Conservation (phyloP, 2,888 invertebrate species). For the Hylaea fasciaria region DNA sequence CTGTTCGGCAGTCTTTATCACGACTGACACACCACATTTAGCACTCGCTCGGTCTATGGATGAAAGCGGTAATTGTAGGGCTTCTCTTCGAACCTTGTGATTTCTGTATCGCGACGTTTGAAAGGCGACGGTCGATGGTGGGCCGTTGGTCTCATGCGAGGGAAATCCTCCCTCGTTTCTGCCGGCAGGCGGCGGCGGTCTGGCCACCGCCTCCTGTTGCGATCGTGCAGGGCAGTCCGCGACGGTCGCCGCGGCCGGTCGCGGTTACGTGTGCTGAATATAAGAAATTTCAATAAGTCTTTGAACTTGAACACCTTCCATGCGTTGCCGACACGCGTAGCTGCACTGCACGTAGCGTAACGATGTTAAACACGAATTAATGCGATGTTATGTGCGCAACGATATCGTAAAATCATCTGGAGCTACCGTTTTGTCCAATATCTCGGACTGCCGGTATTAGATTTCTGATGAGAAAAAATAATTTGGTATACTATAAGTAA, state of each 20-base stretch:
- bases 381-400: slow-evolving; percentile 31
- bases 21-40: slow-evolving; percentile 13
- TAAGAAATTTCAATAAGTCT: slow-evolving; percentile 49
- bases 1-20: slow-evolving; percentile 23
- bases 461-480: too few relatives aligned
- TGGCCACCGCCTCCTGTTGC: slow-evolving; percentile 66
- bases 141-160: slow-evolving; percentile 42
- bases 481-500: too few relatives aligned
- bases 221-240: slow-evolving; percentile 66
- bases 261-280: slow-evolving; percentile 63
- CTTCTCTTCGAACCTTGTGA: slow-evolving; percentile 9
- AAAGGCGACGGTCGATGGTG: slow-evolving; percentile 44
- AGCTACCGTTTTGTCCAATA: background rate
- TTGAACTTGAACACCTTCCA: slow-evolving; percentile 56
- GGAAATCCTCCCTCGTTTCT: slow-evolving; percentile 35
- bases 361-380: slow-evolving; percentile 40
- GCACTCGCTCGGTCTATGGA: slow-evolving; percentile 1
- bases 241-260: slow-evolving; percentile 65
- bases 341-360: slow-evolving; percentile 37
- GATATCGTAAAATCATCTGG: background rate
- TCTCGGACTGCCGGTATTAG: too few relatives aligned
- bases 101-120: slow-evolving; percentile 20
- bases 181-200: slow-evolving; percentile 49
- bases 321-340: slow-evolving; percentile 50
- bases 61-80: slow-evolving; percentile 5